Evolutionary conservation across 2,113 vertebrate genomes (phyloP).

Genomic region (Sula dactylatra): DNA sequence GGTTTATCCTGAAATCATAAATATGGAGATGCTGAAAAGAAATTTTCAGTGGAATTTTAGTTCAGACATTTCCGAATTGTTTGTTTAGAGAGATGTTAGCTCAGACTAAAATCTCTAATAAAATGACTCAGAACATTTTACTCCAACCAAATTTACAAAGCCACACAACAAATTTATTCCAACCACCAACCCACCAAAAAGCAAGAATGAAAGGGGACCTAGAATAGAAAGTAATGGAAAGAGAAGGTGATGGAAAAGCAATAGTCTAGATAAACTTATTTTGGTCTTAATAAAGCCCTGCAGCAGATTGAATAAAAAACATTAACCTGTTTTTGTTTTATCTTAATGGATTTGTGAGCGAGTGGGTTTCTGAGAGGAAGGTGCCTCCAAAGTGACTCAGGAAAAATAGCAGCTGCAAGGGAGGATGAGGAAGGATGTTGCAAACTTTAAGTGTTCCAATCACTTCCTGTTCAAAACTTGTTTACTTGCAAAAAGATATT

Average conservation of each 20-base stretch:
- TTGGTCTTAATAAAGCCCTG: background rate
- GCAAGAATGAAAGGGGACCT: background rate
- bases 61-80: background rate
- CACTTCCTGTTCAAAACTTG: background rate
- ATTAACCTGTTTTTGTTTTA: background rate
- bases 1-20: background rate
- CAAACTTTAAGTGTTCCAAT: background rate
- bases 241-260: background rate
- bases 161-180: background rate
- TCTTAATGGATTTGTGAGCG: background rate
- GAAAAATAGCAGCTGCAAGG: background rate
- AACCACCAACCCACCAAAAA: background rate
- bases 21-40: background rate
- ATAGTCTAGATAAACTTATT: background rate
- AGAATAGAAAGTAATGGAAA: background rate
- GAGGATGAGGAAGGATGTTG: background rate
- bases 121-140: background rate
- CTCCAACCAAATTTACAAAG: background rate
- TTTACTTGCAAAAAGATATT: background rate
- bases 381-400: background rate
- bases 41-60: background rate
- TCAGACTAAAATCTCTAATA: background rate
- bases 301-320: background rate
- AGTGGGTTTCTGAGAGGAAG: background rate
- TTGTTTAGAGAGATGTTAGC: background rate